Conservation (phyloP, 2,888 invertebrate genomes). For the Acheta domesticus region DNA sequence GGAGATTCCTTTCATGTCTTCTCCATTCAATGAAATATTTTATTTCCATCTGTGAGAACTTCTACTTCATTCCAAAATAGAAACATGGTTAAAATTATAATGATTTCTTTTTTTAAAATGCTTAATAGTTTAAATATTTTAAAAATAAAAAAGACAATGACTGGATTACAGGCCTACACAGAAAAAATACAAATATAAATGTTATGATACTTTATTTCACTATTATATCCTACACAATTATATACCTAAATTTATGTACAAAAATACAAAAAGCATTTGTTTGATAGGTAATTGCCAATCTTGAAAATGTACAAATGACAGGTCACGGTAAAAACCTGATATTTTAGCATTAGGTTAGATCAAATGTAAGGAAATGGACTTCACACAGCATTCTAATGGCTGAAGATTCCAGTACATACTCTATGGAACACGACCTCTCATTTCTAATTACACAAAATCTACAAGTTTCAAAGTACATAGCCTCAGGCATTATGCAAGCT, state of each 20-base stretch:
- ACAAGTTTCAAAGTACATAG: constrained; percentile 11
- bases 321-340: constrained; percentile 18
- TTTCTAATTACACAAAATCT: constrained; percentile 18
- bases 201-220: not conserved
- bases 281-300: not conserved
- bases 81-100: not conserved
- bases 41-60: not conserved
- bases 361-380: not conserved
- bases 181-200: not conserved
- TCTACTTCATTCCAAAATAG: not conserved
- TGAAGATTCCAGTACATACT: too few species aligned
- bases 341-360: not conserved
- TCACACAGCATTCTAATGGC: constrained; percentile 18
- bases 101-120: too few species aligned
- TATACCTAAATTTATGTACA: constrained; percentile 32
- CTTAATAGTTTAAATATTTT: too few species aligned
- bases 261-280: constrained; percentile 35
- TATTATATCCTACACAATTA: constrained; percentile 30
- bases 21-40: not conserved
- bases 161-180: not conserved
- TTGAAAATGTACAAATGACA: constrained; percentile 3
- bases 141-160: too few species aligned
- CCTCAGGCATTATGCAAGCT: too few species aligned
- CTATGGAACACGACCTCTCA: too few species aligned
- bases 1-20: too few species aligned